Evolutionary conservation across 2,113 vertebrate genomes (phyloP).

Genomic region (Nicator chloris): DNA sequence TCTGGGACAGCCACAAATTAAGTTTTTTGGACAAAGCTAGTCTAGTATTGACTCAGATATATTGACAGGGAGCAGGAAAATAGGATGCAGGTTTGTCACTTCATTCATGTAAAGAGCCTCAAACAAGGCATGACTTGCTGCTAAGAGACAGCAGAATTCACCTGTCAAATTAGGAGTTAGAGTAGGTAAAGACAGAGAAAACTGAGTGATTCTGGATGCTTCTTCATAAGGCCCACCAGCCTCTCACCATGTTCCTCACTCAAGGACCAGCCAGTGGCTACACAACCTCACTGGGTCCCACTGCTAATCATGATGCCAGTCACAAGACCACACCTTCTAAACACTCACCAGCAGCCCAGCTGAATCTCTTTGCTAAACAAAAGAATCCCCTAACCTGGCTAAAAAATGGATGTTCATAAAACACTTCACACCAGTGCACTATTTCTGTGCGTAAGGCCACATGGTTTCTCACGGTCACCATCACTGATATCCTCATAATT

Average conservation of each 20-base stretch:
- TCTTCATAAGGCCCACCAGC: background rate
- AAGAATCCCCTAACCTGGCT: background rate
- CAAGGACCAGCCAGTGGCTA: background rate
- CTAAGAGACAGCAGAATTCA: background rate
- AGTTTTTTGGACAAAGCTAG: background rate
- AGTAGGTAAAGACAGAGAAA: background rate
- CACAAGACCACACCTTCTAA: background rate
- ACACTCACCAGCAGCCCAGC: background rate
- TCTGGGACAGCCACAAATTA: background rate
- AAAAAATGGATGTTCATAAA: background rate
- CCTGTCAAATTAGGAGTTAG: background rate
- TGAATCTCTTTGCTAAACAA: background rate
- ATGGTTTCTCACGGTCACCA: background rate
- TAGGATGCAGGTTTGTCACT: background rate
- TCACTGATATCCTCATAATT: background rate
- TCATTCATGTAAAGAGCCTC: background rate
- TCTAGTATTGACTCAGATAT: background rate
- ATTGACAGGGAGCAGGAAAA: background rate
- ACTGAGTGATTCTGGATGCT: background rate
- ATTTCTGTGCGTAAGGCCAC: background rate
- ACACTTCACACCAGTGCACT: background rate
- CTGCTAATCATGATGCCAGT: background rate
- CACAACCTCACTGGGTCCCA: background rate
- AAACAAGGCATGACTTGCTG: background rate
- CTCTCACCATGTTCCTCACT: fast-evolving